phyloP scores from a whole-genome alignment of 2,888 invertebrate genomes.

The Phoronis australis region DNA sequence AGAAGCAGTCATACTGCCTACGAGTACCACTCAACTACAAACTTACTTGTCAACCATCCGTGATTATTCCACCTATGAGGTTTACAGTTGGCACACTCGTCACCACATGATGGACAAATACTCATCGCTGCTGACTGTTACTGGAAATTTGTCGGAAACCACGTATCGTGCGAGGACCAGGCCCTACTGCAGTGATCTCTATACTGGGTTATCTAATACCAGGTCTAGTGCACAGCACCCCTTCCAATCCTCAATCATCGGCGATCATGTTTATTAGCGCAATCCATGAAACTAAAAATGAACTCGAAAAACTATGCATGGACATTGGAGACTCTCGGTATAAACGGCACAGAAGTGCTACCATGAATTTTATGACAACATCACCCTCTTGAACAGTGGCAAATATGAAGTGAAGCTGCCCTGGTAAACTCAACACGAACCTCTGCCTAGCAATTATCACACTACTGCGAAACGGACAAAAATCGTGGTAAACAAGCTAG shows the following conservation, averaged over 20 bases:
- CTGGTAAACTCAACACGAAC: not conserved
- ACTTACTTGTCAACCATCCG: not conserved
- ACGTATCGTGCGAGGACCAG: constrained; percentile 9
- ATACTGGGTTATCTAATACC: constrained; percentile 14
- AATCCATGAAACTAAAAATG: too few relatives aligned
- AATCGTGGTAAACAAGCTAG: not conserved
- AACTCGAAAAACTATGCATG: constrained; percentile 12
- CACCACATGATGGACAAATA: constrained; percentile 4
- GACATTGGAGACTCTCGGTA: constrained; percentile 11
- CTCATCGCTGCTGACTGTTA: constrained; percentile 16
- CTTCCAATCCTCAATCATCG: too few relatives aligned
- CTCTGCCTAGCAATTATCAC: constrained; percentile 1
- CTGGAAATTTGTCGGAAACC: constrained; percentile 13
- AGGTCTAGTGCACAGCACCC: constrained; percentile 8
- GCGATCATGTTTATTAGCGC: too few relatives aligned
- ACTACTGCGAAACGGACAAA: not conserved
- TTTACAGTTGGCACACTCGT: constrained; percentile 12
- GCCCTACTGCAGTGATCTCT: constrained; percentile 15
- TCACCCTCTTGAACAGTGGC: not conserved
- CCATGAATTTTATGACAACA: too few relatives aligned
- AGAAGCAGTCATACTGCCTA: constrained; percentile 12
- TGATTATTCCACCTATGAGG: constrained; percentile 5
- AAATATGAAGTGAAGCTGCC: not conserved
- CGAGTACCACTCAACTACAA: constrained; percentile 11
- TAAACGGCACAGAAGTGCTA: too few relatives aligned